Evolutionary conservation across 1,140 invertebrate genomes (phyloP).

Genomic region (Stegodyphus dumicola): DNA sequence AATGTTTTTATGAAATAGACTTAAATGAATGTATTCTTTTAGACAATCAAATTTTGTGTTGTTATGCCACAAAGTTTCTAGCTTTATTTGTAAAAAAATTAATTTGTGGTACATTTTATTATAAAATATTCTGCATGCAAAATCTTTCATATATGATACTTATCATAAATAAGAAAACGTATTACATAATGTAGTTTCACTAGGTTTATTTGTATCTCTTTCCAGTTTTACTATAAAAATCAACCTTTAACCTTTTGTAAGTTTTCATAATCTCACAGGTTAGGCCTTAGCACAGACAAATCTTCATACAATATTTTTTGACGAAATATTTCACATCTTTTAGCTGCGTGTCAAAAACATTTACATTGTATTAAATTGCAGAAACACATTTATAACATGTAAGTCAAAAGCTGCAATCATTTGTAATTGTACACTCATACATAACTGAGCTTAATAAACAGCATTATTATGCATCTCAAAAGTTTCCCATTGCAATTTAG

Average conservation of each 20-base stretch:
- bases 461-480: background rate
- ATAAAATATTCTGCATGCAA: background rate
- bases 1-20: too few relatives aligned
- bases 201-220: background rate
- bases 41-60: background rate
- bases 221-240: slow-evolving; percentile 52
- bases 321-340: slow-evolving; percentile 24
- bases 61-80: background rate
- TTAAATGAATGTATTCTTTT: background rate
- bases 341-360: slow-evolving; percentile 26
- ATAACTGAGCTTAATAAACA: slow-evolving; percentile 23
- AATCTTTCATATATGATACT: background rate
- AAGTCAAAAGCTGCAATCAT: slow-evolving; percentile 39
- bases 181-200: slow-evolving; percentile 44
- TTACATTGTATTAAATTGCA: slow-evolving; percentile 52
- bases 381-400: slow-evolving; percentile 19
- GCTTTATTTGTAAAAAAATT: background rate
- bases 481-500: slow-evolving; percentile 24
- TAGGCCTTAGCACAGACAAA: slow-evolving; percentile 38
- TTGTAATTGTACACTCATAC: slow-evolving; percentile 45
- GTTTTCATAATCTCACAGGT: slow-evolving; percentile 35
- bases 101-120: background rate
- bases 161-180: slow-evolving; percentile 18
- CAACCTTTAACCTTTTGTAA: slow-evolving; percentile 19
- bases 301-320: slow-evolving; percentile 26